A percentile compares a stretch with the other conserved stretches of the same genome.
Conservation (phyloP, 1,140 invertebrate genomes). For the Vanessa atalanta region DNA sequence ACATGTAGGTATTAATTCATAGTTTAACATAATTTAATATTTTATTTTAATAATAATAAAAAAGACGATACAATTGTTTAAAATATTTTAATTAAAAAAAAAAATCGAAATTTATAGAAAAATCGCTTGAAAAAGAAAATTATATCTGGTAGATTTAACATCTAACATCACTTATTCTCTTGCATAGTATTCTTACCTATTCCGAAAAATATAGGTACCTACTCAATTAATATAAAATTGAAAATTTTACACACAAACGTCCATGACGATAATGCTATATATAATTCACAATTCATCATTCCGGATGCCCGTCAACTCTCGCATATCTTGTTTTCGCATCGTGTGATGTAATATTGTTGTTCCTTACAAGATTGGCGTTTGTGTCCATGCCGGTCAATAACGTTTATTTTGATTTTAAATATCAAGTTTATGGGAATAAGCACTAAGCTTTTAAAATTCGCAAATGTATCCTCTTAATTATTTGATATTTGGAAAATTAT, state of each 20-base stretch:
- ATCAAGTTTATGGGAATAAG: conserved; percentile 4
- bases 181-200: too few relatives aligned
- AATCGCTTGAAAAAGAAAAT: too few relatives aligned
- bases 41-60: too few relatives aligned
- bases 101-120: too few relatives aligned
- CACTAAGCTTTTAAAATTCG: neutral
- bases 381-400: neutral
- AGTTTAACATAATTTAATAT: too few relatives aligned
- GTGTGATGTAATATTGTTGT: conserved; percentile 29
- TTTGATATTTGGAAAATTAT: too few relatives aligned
- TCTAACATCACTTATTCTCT: neutral
- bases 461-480: too few relatives aligned
- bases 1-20: too few relatives aligned
- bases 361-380: neutral
- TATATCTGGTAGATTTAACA: neutral
- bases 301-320: neutral
- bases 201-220: too few relatives aligned
- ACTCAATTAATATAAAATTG: too few relatives aligned
- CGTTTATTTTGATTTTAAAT: neutral
- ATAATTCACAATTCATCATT: conserved; percentile 13
- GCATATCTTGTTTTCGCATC: conserved; percentile 20
- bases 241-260: neutral
- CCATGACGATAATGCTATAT: neutral
- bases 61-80: too few relatives aligned
- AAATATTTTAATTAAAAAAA: too few relatives aligned